Conservation (phyloP, 2,113 vertebrate species). For the Himantopus leucocephalus region DNA sequence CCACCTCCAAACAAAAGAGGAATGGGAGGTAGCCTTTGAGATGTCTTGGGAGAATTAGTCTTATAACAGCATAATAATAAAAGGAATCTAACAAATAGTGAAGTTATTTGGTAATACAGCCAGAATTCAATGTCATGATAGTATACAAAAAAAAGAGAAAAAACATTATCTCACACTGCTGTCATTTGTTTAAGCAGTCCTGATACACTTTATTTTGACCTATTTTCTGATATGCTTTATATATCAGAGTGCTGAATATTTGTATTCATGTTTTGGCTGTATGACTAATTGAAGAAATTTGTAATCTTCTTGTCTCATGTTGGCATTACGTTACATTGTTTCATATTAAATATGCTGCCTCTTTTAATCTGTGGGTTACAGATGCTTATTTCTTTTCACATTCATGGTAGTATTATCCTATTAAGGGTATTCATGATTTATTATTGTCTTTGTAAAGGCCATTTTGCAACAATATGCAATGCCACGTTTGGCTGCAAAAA, state of each 20-base stretch:
- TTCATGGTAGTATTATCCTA: constrained; percentile 52
- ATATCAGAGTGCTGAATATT: constrained; percentile 9
- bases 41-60: not conserved
- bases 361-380: constrained; percentile 62
- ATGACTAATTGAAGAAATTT: constrained; percentile 69
- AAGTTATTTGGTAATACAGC: not conserved
- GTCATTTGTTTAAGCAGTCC: not conserved
- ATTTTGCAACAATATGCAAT: not conserved
- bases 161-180: not conserved
- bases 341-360: constrained; percentile 52
- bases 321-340: constrained; percentile 53
- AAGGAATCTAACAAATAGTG: not conserved
- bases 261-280: constrained; percentile 52
- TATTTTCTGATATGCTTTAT: constrained; percentile 28
- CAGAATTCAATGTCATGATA: not conserved
- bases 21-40: fast-evolving
- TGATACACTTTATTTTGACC: constrained; percentile 35
- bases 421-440: constrained; percentile 51
- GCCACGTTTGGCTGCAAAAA: constrained; percentile 21
- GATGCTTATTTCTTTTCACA: constrained; percentile 33
- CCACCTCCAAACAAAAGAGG: not conserved
- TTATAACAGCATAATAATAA: not conserved
- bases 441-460: constrained; percentile 14
- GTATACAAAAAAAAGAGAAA: not conserved
- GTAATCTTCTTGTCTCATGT: constrained; percentile 49